phyloP scores from a whole-genome alignment of 2,888 invertebrate genomes.

The Aleiodes testaceus region DNA sequence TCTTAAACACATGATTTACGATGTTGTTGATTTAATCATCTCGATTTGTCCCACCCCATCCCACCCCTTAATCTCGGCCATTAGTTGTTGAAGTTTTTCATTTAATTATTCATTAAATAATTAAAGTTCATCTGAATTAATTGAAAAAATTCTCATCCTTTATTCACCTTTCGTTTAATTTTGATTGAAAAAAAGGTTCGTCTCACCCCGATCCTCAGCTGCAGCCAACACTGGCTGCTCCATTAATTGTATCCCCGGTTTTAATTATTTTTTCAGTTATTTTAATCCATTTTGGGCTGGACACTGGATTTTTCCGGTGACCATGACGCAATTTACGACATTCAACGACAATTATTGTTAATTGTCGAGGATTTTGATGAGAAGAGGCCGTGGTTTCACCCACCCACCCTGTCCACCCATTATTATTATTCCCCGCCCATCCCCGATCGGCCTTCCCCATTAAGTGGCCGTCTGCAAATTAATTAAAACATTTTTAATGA shows the following conservation, averaged over 20 bases:
- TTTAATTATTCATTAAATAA: slow-evolving; percentile 41
- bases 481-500: too few relatives aligned
- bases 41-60: slow-evolving; percentile 61
- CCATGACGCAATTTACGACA: slow-evolving; percentile 57
- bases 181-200: slow-evolving; percentile 49
- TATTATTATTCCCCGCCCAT: slow-evolving; percentile 71
- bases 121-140: slow-evolving; percentile 36
- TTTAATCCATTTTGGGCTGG: slow-evolving; percentile 46
- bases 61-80: slow-evolving; percentile 60
- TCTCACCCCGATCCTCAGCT: slow-evolving; percentile 46
- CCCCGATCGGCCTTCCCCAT: slow-evolving; percentile 71
- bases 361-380: slow-evolving; percentile 71
- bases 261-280: not conserved
- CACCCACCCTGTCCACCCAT: slow-evolving; percentile 73
- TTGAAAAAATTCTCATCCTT: slow-evolving; percentile 36
- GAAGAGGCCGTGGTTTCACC: slow-evolving; percentile 74
- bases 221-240: slow-evolving; percentile 26
- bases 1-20: slow-evolving; percentile 29
- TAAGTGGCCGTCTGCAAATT: slow-evolving; percentile 70
- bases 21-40: slow-evolving; percentile 37
- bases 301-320: slow-evolving; percentile 53
- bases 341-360: slow-evolving; percentile 62
- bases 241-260: not conserved
- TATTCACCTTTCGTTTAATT: slow-evolving; percentile 47
- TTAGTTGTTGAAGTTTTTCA: slow-evolving; percentile 43